Percentiles rank a stretch among this genome's conserved stretches.
Evolutionary conservation across 2,888 invertebrate genomes (phyloP).

Genomic region (Agrotis exclamationis): DNA sequence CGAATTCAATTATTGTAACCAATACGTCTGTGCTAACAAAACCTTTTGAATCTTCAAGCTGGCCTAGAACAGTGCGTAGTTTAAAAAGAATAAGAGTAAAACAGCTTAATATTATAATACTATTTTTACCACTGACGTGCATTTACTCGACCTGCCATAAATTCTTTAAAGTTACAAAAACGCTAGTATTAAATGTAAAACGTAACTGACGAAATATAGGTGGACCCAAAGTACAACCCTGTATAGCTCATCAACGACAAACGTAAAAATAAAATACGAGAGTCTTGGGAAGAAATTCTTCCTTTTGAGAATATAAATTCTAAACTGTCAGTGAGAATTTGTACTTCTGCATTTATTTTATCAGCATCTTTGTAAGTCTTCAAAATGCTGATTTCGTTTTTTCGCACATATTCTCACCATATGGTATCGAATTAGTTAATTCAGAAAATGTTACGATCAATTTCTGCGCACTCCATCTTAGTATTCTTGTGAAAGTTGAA

Average conservation of each 20-base stretch:
- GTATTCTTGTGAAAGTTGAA: not conserved
- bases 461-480: not conserved
- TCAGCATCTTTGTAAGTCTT: conserved; percentile 12
- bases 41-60: not conserved
- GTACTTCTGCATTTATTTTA: conserved; percentile 13
- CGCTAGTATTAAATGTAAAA: conserved; percentile 33
- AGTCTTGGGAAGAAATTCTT: not conserved
- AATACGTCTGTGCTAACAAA: too few species aligned
- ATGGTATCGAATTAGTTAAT: not conserved
- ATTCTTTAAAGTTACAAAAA: conserved; percentile 45
- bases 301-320: not conserved
- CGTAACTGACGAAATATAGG: not conserved
- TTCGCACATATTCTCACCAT: conserved; percentile 4
- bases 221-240: too few species aligned
- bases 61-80: not conserved
- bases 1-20: conserved; percentile 7
- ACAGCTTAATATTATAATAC: not conserved
- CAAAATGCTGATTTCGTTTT: conserved; percentile 3
- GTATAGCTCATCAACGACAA: too few species aligned
- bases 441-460: not conserved
- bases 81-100: not conserved
- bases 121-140: not conserved
- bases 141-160: not conserved
- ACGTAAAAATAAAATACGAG: too few species aligned
- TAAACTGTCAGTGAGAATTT: conserved; percentile 8